Percentiles rank a stretch among this genome's conserved stretches.
Conservation (phyloP, 2,888 invertebrate species). For the Sinopyrophorus schimmeli region DNA sequence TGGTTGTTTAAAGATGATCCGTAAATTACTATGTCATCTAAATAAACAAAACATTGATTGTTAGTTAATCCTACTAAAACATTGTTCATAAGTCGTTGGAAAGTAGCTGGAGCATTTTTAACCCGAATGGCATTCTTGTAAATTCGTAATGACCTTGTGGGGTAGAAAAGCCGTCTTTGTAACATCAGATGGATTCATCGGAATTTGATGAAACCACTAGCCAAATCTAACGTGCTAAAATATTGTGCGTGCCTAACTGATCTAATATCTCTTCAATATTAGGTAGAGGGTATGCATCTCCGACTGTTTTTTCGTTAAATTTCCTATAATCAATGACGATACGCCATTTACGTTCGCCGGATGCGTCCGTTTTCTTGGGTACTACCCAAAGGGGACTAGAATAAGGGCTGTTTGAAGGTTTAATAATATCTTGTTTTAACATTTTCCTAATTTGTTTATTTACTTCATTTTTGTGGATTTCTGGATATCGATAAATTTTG, state of each 20-base stretch:
- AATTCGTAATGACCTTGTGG: constrained; percentile 37
- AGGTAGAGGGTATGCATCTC: no score
- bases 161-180: constrained; percentile 38
- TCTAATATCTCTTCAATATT: constrained; percentile 41
- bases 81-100: constrained; percentile 42
- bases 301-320: constrained; percentile 42
- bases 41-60: constrained; percentile 42
- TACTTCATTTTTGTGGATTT: constrained; percentile 42
- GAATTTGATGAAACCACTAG: constrained; percentile 23
- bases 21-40: constrained; percentile 47
- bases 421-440: constrained; percentile 38
- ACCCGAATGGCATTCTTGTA: constrained; percentile 40
- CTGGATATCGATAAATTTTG: constrained; percentile 41
- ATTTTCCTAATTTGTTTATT: constrained; percentile 40
- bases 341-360: constrained; percentile 32
- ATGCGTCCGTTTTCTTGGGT: constrained; percentile 40
- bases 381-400: no score
- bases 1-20: constrained; percentile 39
- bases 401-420: constrained; percentile 34
- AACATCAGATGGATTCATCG: constrained; percentile 21
- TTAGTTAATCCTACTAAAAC: constrained; percentile 39
- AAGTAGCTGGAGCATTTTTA: constrained; percentile 41
- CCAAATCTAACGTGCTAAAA: constrained; percentile 32
- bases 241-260: constrained; percentile 36
- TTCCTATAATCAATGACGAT: constrained; percentile 41